phyloP scores from a whole-genome alignment of 2,888 invertebrate species.

The Vesta saturnalis region DNA sequence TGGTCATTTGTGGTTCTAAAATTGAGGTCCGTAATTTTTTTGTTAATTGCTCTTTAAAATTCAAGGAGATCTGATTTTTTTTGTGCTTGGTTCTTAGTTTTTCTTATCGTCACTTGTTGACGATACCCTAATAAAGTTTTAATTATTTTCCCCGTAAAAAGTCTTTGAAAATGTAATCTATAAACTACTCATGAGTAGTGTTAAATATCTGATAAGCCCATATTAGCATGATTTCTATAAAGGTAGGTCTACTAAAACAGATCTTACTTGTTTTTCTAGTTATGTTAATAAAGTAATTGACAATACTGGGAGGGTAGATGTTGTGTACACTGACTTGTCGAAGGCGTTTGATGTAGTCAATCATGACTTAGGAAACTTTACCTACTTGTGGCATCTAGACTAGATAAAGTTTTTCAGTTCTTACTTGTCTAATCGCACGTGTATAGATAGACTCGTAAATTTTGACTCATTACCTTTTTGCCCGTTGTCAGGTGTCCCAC shows the following conservation, averaged over 20 bases:
- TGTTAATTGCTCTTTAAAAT: too few species aligned
- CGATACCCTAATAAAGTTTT: too few species aligned
- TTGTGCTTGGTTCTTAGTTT: too few species aligned
- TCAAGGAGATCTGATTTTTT: too few species aligned
- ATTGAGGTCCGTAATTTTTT: too few species aligned
- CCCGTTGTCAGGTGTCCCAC: not conserved
- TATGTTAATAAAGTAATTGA: not conserved
- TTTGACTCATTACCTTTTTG: not conserved
- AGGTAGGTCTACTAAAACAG: not conserved
- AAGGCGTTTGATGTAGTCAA: not conserved
- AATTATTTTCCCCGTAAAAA: too few species aligned
- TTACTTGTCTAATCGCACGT: not conserved
- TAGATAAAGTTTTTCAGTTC: not conserved
- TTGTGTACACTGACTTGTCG: not conserved
- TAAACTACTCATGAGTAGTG: not conserved
- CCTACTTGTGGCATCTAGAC: not conserved
- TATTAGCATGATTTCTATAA: not conserved
- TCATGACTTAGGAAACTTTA: not conserved
- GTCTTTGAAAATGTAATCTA: not conserved
- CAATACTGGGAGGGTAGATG: not conserved
- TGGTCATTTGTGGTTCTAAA: too few species aligned
- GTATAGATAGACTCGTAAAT: not conserved
- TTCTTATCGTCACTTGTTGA: too few species aligned
- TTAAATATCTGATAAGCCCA: not conserved
- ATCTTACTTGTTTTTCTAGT: not conserved